Evolutionary conservation across 1,140 invertebrate species (phyloP), one percentile per base, ranked within the genome.

Genomic region (Papilio dardanus): DNA sequence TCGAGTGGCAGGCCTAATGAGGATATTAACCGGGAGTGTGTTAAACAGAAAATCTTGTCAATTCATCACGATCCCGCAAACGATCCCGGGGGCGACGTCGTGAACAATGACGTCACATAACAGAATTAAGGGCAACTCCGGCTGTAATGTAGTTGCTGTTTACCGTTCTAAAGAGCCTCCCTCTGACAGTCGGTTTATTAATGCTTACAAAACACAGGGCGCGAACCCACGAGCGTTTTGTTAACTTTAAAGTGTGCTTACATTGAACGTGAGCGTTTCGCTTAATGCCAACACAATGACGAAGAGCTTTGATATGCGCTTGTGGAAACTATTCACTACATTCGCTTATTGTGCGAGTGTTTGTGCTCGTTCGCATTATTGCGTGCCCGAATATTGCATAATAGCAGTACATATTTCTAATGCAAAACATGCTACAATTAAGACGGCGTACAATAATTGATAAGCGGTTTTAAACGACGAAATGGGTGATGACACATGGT

Each of bases 101-200:
- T 73, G 46, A 73, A 73, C 71, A 73, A 73, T 73, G 71, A 73
- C 71, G 71, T 73, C 71, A 73, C 71, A 73, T 73, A 73, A 73
- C 46, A 54, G 42, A 73, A 73, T 73, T 73, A 73, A 73, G 71
- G 71, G 71, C 71, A 73, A 73, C 71, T 54, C 71, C 16, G 71
- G 28, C 46, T 8, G 71, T 73, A 73, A 73, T 58, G 46, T 73
- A 73, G 71, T 73, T 73, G 71, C 71, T 73, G 35, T 73, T 73
- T 73, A 73, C 71, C 71, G 46, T 46, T 73, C 7, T 54, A 54
- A 73, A 54, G 71, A 71, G 46, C 71, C 71, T 40, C 40, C 71
- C 50, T 58, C 71, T 73, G 71, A 73, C 71, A 73, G 42, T 33
- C 42, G 71, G 71, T 73, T 73, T 73, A 73, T 73, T 73, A 73